Base-by-base conservation (phyloP, 2,797 vertebrate genomes). In the Enteromius viviparus region DNA sequence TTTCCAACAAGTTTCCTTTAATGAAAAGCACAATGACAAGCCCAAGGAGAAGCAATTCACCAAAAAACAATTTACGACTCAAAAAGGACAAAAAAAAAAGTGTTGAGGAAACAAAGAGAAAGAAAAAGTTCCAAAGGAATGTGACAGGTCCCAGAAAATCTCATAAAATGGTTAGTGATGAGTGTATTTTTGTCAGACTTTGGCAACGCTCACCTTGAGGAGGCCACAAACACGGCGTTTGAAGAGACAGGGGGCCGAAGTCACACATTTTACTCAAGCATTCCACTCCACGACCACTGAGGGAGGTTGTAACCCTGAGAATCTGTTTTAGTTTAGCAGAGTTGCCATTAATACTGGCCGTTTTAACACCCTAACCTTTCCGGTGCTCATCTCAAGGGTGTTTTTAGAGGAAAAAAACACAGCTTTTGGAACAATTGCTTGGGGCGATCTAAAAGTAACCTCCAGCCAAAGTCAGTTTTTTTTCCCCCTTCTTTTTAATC, bases 241-340 rank as follows among this genome's bases (percentile, higher is more conserved):
- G 68, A 75, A 78, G 80, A 87, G 71, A 84, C 70, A 84, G 78
- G 71, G 37, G 84, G 72, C 72, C 76, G 84, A 81, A 88, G 82
- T 83, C 86, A 86, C 87, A 88, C 84, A 87, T 87, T 90, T 89
- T 86, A 87, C 88, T 91, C 87, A 91, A 89, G 87, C 85, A 87
- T 85, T 88, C 85, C 64, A 80, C 85, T 89, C 72, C 83, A 85
- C 66, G 75, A 83, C 82, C 86, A 86, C 87, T 87, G 83, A 72
- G 87, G 89, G 90, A 87, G 88, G 89, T 87, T 89, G 86, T 87
- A 89, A 89, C 88, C 88, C 90, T 90, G 83, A 87, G 87, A 90
- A 89, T 87, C 87, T 87, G 85, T 87, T 88, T 89, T 85, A 87
- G 87, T 90, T 91, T 88, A 89, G 86, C 87, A 76, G 55, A 89